Evolutionary conservation across 2,113 vertebrate genomes (phyloP).

Genomic region (Hydropotes inermis): DNA sequence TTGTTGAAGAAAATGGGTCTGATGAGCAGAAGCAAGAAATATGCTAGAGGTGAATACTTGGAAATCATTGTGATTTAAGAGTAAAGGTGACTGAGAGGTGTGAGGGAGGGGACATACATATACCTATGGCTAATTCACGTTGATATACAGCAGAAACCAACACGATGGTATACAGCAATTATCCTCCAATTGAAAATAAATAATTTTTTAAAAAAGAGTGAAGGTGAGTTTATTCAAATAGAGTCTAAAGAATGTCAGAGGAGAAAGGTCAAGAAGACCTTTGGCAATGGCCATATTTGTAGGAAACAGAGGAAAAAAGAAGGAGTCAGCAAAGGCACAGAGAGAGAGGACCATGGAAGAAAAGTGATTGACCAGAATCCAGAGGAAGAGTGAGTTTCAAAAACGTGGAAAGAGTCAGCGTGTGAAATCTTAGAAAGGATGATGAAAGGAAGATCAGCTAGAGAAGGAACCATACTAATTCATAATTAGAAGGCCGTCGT

Average conservation of each 20-base stretch:
- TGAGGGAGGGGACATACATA: neutral
- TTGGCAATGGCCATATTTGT: neutral
- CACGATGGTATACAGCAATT: too few relatives aligned
- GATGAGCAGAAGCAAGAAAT: neutral
- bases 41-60: neutral
- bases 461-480: neutral
- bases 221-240: neutral
- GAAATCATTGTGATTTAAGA: neutral
- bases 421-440: neutral
- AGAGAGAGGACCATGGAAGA: neutral
- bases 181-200: neutral
- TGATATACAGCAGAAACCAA: neutral
- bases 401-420: neutral
- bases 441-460: neutral
- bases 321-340: neutral
- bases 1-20: neutral
- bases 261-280: neutral
- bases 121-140: neutral
- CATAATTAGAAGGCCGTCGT: neutral
- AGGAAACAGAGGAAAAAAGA: neutral
- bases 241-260: neutral
- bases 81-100: neutral
- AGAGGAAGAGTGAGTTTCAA: neutral
- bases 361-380: neutral
- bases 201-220: neutral